A percentile compares a stretch with the other conserved stretches of the same genome.
These are phyloP conservation scores for Carassius auratus DNA, from an alignment of 2,113 vertebrate genomes.

Conservation along the genomic window DNA sequence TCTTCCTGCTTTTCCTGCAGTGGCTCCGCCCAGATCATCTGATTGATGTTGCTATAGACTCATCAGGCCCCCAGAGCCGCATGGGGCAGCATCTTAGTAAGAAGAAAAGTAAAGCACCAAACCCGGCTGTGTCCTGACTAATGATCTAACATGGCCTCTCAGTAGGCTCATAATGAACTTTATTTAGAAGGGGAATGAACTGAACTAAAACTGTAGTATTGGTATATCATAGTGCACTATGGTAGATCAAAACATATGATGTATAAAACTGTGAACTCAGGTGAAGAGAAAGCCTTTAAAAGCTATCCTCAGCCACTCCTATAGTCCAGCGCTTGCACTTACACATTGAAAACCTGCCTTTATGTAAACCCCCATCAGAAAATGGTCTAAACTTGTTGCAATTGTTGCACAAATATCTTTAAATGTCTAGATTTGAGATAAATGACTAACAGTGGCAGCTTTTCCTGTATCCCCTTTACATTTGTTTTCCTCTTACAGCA, in stretches of 20 bases:
- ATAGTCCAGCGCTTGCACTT: background rate
- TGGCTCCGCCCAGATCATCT: conserved; percentile 86
- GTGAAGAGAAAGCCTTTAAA: background rate
- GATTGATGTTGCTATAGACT: conserved; percentile 87
- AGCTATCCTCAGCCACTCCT: background rate
- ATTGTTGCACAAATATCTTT: background rate
- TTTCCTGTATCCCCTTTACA: background rate
- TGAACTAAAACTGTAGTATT: background rate
- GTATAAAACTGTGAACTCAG: conserved; percentile 5
- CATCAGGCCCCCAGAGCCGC: conserved; percentile 79
- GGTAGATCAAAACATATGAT: background rate
- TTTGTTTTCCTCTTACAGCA: background rate
- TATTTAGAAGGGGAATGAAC: background rate
- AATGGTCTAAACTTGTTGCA: background rate
- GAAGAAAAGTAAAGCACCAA: conserved; percentile 55
- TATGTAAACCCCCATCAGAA: background rate
- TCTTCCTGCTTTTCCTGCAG: conserved; percentile 84
- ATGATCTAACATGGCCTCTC: background rate
- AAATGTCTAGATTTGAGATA: background rate
- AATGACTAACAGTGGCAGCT: background rate
- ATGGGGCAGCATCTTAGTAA: conserved; percentile 69
- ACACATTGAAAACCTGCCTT: background rate
- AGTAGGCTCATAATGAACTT: background rate
- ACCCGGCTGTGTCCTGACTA: conserved; percentile 66
- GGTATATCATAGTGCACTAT: background rate